A percentile compares a stretch with the other conserved stretches of the same genome.
phyloP scores from a whole-genome alignment of 1,140 invertebrate species.

The Pseudomyrmex pallidus region DNA sequence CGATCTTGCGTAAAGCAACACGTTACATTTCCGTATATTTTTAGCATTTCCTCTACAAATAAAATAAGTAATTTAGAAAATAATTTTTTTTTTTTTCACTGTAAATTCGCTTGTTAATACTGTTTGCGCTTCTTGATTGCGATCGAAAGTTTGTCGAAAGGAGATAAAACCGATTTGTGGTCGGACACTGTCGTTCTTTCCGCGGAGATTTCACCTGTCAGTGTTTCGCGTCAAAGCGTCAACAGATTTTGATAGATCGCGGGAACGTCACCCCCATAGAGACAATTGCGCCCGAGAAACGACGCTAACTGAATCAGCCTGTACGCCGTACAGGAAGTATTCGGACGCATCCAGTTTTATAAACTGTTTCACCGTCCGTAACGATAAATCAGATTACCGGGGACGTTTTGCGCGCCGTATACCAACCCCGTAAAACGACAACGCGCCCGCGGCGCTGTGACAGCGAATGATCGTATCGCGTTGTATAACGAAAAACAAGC shows the following conservation, averaged over 20 bases:
- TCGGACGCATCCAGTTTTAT: slow-evolving; percentile 53
- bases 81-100: background rate
- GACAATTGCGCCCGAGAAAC: background rate
- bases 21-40: background rate
- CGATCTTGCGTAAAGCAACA: background rate
- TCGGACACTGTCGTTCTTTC: background rate
- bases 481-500: slow-evolving; percentile 50
- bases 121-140: background rate
- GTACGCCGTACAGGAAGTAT: slow-evolving; percentile 36
- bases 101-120: background rate
- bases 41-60: background rate
- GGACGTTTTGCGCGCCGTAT: slow-evolving; percentile 66
- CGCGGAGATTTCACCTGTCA: background rate
- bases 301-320: slow-evolving; percentile 40
- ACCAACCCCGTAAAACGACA: slow-evolving; percentile 38
- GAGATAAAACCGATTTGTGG: background rate
- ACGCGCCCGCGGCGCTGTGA: slow-evolving; percentile 21
- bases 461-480: slow-evolving; percentile 42
- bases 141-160: background rate
- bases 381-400: slow-evolving; percentile 77
- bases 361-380: slow-evolving; percentile 53
- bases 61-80: background rate
- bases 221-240: background rate
- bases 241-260: background rate
- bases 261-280: background rate